Base-by-base conservation (phyloP, 2,888 invertebrate genomes). In the Coleophora flavipennella region DNA sequence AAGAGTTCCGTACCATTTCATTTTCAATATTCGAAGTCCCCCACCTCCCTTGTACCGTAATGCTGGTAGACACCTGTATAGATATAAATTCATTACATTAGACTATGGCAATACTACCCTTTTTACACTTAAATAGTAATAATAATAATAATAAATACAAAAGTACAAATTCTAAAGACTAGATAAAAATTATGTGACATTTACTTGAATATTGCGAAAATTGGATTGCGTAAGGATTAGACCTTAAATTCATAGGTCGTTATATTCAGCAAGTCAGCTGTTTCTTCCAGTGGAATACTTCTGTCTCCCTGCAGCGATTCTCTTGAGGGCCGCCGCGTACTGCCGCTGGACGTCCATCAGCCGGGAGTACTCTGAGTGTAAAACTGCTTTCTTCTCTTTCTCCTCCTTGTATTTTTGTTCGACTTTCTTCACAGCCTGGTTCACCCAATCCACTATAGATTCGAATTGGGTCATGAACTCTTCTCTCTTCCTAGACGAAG, bases 401-500 rank as follows among this genome's bases (percentile, higher is more conserved):
- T 83, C 83, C 1, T 54, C 59, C 43, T 60, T 67, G 44, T 75
- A 86, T 57, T 88, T 89, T 35, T 77, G 77, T 37, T 85, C 85
- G 40, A 94, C 92, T 80, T 94, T 96, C 28, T 85, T 81, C 57
- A 93, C 92, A 29, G 94, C 95, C 60, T 92, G 92, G 62, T 92
- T 91, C n/a, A 97, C 92, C 56, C 95, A 94, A 26, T 93, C 93
- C 2, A 96, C 92, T 60, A 97, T 96, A 11, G 90, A 88, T 64
- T 96, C 94, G 60, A 98, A 92, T 69, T 98, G 96, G 42, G 91
- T 89, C 61, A 97, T 87, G 68, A 97, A 97, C 63, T 97, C 94
- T 58, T 95, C 95, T 54, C 93, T 91, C 20, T 92, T 91, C 48
- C 90, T 88, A 4, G 87, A 78, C 8, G 93, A 92, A 33, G 91